phyloP scores from a whole-genome alignment of 2,888 invertebrate genomes.

The Rhimphoctona megacephalus region DNA sequence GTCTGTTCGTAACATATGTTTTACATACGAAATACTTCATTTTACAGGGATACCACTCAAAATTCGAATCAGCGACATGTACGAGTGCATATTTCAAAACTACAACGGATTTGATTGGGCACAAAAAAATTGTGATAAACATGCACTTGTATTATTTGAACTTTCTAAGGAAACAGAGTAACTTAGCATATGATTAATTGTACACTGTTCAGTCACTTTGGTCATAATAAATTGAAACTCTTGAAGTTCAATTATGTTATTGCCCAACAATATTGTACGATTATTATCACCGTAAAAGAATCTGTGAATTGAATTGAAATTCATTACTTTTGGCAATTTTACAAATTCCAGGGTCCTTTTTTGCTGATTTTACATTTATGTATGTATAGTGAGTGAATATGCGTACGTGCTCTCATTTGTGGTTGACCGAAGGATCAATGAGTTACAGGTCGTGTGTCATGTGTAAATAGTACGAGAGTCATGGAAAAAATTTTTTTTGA shows the following conservation, averaged over 20 bases:
- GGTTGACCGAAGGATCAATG: constrained; percentile 53
- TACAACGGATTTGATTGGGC: too few relatives aligned
- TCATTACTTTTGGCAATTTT: not conserved
- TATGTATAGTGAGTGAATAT: not conserved
- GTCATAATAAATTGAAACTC: too few relatives aligned
- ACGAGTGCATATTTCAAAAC: not conserved
- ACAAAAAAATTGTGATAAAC: too few relatives aligned
- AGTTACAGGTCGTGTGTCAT: constrained; percentile 46
- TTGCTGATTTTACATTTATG: not conserved
- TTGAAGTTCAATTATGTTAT: too few relatives aligned
- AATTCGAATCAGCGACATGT: too few relatives aligned
- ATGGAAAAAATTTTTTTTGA: constrained; percentile 56
- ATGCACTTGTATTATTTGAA: not conserved
- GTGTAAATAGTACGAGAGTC: constrained; percentile 43
- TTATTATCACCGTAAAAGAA: not conserved
- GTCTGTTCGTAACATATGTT: not conserved
- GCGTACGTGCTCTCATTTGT: constrained; percentile 28
- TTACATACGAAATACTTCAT: not conserved
- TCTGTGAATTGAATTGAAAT: not conserved
- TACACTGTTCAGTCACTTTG: too few relatives aligned
- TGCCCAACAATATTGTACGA: not conserved
- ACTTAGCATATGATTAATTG: too few relatives aligned
- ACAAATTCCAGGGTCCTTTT: not conserved
- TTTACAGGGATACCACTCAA: not conserved
- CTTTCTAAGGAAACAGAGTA: not conserved